Percentiles rank a stretch among this genome's conserved stretches.
Evolutionary conservation across 2,113 vertebrate species (phyloP).

Genomic region (Chaetodon auriga): DNA sequence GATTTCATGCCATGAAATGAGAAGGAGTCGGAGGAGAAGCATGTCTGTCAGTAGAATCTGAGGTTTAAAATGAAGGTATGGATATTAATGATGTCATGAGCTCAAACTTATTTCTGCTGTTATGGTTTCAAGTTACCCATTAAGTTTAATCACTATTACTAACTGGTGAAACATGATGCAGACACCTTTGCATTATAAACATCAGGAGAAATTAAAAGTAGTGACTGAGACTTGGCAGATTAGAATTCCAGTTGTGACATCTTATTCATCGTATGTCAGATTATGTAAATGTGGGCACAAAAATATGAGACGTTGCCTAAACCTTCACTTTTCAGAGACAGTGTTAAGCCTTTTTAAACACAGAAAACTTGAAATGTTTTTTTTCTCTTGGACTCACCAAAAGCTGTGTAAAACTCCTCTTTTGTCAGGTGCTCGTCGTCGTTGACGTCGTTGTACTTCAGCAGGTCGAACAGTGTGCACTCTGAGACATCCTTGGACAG

Average conservation of each 20-base stretch:
- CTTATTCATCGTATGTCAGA: not conserved
- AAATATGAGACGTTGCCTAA: not conserved
- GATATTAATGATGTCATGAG: not conserved
- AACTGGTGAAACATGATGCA: not conserved
- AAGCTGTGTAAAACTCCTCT: constrained; percentile 94
- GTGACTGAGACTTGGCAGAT: not conserved
- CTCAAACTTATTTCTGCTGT: not conserved
- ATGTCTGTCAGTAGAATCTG: not conserved
- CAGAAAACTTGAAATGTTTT: not conserved
- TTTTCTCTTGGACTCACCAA: constrained; percentile 86
- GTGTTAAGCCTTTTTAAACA: not conserved
- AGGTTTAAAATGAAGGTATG: not conserved
- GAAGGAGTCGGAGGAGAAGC: not conserved
- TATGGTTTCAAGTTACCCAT: not conserved
- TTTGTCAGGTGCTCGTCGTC: constrained; percentile 89
- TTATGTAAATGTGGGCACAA: not conserved
- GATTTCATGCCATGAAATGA: not conserved
- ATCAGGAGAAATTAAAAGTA: not conserved
- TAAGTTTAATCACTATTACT: not conserved
- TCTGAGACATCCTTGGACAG: constrained; percentile 87
- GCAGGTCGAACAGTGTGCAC: constrained; percentile 93
- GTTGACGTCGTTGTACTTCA: constrained; percentile 93
- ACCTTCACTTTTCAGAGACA: not conserved
- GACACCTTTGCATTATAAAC: not conserved
- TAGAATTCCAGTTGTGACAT: not conserved